Evolutionary conservation across 2,113 vertebrate species (phyloP).

Genomic region (Sinocyclocheilus rhinocerous): DNA sequence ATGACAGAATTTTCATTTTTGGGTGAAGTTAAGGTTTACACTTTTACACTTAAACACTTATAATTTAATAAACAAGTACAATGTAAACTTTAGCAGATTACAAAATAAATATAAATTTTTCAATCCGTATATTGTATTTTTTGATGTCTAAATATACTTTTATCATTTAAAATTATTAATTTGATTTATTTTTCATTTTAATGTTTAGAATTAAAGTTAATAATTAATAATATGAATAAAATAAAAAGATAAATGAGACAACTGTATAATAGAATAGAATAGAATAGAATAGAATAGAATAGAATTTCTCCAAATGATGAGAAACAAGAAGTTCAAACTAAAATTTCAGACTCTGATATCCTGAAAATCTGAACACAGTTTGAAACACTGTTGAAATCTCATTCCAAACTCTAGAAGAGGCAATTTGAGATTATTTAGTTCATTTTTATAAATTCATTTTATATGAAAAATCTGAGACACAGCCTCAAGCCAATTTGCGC

Average conservation of each 20-base stretch:
- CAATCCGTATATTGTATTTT: background rate
- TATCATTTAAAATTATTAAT: background rate
- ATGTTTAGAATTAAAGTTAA: background rate
- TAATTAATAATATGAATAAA: background rate
- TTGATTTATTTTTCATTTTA: too few species aligned
- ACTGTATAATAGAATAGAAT: background rate
- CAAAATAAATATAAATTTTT: background rate
- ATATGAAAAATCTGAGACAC: conserved; percentile 1
- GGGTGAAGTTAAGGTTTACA: background rate
- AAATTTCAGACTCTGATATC: background rate
- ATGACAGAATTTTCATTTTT: too few species aligned
- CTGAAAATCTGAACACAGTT: background rate
- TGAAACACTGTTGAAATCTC: background rate
- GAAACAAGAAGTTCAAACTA: background rate
- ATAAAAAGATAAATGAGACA: background rate
- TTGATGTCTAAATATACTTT: background rate
- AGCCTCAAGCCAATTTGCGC: background rate
- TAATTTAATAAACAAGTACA: background rate
- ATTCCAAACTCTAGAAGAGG: background rate
- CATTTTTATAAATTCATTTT: too few species aligned
- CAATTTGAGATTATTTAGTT: background rate
- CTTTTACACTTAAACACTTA: background rate
- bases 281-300: background rate
- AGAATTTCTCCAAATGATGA: background rate
- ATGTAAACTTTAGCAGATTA: background rate